Evolutionary conservation across 2,888 invertebrate genomes (phyloP).

Genomic region (Rutpela maculata): DNA sequence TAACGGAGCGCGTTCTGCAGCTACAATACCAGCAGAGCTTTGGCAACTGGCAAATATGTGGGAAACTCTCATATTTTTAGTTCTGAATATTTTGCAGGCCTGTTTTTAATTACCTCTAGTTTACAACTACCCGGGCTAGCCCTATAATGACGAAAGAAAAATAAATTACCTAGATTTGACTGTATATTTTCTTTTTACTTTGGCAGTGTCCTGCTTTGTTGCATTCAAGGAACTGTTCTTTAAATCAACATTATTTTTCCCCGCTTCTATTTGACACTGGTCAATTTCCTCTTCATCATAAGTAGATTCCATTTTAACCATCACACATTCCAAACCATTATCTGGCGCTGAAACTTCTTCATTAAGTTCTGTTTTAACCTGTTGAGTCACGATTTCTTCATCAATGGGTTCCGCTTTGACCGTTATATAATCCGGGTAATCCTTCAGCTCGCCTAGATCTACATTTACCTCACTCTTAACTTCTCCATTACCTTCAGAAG

Average conservation of each 20-base stretch:
- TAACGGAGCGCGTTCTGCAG: too few relatives aligned
- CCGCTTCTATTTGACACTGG: background rate
- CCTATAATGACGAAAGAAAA: background rate
- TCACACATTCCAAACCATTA: background rate
- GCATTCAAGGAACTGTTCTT: background rate
- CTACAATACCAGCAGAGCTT: too few relatives aligned
- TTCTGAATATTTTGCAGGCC: too few relatives aligned
- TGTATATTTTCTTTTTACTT: background rate
- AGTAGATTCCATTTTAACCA: conserved; percentile 16
- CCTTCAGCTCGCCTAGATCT: background rate
- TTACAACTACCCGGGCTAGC: too few relatives aligned
- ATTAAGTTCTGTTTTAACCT: background rate
- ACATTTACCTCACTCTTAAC: background rate
- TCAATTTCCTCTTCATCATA: background rate
- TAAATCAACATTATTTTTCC: background rate
- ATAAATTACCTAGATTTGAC: background rate
- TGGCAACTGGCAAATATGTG: too few relatives aligned
- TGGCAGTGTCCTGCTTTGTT: background rate
- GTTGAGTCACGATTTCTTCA: background rate
- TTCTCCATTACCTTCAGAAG: background rate
- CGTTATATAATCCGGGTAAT: background rate
- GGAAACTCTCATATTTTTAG: too few relatives aligned
- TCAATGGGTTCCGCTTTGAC: background rate
- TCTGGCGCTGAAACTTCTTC: background rate
- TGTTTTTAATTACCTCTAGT: too few relatives aligned